Conservation (phyloP, 2,797 vertebrate genomes). For the Cyclopterus lumpus region DNA sequence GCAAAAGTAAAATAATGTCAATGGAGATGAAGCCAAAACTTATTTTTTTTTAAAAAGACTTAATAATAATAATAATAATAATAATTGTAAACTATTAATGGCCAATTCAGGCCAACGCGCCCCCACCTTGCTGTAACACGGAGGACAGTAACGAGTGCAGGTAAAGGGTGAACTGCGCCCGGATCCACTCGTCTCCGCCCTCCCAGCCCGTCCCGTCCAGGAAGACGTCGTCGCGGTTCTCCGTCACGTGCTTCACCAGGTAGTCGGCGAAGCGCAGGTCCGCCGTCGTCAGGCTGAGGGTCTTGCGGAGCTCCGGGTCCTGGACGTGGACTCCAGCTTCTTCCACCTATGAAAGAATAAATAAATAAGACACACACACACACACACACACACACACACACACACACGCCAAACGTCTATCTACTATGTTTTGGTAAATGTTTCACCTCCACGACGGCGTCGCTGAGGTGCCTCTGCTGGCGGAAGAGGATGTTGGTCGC, state of each 20-base stretch:
- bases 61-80: no score
- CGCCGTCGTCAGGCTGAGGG: conserved; percentile 91
- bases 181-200: conserved; percentile 98
- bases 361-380: no score
- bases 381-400: no score
- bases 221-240: conserved; percentile 96
- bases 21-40: no score
- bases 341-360: conserved; percentile 86
- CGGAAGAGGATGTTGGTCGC: conserved; percentile 98
- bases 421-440: no score
- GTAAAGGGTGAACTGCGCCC: conserved; percentile 95
- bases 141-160: conserved; percentile 92
- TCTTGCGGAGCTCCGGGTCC: conserved; percentile 91
- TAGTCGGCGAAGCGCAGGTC: conserved; percentile 96
- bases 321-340: conserved; percentile 91
- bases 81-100: no score
- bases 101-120: no score
- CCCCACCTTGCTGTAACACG: conserved; percentile 90
- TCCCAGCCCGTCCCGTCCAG: conserved; percentile 98
- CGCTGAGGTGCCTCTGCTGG: conserved; percentile 96
- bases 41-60: no score
- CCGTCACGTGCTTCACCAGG: conserved; percentile 94
- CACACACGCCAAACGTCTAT: no score
- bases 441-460: conserved; percentile 90
- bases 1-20: no score